Evolutionary conservation across 1,140 invertebrate genomes (phyloP).

Genomic region (Bombus turneri): DNA sequence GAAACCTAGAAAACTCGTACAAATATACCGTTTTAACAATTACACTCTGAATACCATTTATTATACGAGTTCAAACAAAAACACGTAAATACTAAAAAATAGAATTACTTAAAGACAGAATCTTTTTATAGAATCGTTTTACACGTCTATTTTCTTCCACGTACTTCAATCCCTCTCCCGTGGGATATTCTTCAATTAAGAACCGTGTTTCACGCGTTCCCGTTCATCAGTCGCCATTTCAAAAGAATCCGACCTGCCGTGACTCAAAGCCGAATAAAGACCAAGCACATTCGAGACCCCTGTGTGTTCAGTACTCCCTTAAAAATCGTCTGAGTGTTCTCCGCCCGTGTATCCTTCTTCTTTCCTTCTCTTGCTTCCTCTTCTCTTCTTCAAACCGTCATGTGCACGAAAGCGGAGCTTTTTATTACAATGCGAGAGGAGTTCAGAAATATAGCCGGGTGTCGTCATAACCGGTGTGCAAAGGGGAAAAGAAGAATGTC

Average conservation of each 20-base stretch:
- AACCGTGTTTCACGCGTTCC: background rate
- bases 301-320: background rate
- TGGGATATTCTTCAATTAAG: conserved; percentile 16
- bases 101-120: too few species aligned
- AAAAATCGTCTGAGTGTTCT: conserved; percentile 26
- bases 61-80: too few species aligned
- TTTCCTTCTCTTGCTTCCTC: too few species aligned
- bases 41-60: too few species aligned
- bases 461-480: conserved; percentile 16
- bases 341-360: background rate
- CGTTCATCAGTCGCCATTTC: background rate
- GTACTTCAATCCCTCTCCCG: background rate
- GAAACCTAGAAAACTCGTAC: too few species aligned
- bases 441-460: conserved; percentile 44
- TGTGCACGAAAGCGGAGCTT: conserved; percentile 27
- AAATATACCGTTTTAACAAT: too few species aligned
- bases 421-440: conserved; percentile 20
- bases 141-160: background rate
- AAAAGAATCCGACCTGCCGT: background rate
- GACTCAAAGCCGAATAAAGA: background rate
- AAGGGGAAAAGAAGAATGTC: conserved; percentile 50
- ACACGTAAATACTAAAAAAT: too few species aligned
- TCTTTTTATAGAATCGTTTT: too few species aligned
- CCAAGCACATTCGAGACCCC: background rate
- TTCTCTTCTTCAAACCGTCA: background rate